phyloP scores from a whole-genome alignment of 2,888 invertebrate genomes.

The Morpho deidamia region DNA sequence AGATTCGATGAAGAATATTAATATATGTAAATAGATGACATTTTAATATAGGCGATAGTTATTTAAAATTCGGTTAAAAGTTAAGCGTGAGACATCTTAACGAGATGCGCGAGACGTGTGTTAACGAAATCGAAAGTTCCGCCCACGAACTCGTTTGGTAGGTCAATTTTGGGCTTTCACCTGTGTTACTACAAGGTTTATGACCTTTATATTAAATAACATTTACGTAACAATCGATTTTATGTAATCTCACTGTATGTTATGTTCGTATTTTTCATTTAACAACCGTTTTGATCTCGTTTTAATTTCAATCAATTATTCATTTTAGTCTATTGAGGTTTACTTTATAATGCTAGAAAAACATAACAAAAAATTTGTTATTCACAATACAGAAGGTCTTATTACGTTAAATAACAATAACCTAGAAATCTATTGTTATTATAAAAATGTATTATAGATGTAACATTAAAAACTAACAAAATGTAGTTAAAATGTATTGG shows the following conservation, averaged over 20 bases:
- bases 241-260: constrained; percentile 11
- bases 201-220: constrained; percentile 49
- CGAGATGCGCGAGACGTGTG: constrained; percentile 26
- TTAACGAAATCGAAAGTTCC: constrained; percentile 57
- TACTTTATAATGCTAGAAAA: constrained; percentile 5
- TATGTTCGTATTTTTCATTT: constrained; percentile 3
- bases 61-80: constrained; percentile 38
- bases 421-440: constrained; percentile 3
- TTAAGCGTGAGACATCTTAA: constrained; percentile 36
- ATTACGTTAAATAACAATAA: constrained; percentile 3
- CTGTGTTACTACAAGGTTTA: constrained; percentile 56
- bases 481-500: background rate
- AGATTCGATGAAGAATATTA: background rate
- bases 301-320: background rate
- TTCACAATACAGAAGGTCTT: constrained; percentile 6
- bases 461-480: background rate
- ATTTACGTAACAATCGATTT: constrained; percentile 33
- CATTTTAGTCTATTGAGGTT: background rate
- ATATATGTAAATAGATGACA: constrained; percentile 21
- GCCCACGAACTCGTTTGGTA: constrained; percentile 40
- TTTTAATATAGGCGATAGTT: constrained; percentile 9
- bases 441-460: background rate
- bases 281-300: constrained; percentile 8
- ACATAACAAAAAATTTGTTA: constrained; percentile 1
- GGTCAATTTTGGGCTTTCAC: constrained; percentile 57